Base-by-base conservation (phyloP, 2,888 invertebrate species). In the Synergus laeviventris region DNA sequence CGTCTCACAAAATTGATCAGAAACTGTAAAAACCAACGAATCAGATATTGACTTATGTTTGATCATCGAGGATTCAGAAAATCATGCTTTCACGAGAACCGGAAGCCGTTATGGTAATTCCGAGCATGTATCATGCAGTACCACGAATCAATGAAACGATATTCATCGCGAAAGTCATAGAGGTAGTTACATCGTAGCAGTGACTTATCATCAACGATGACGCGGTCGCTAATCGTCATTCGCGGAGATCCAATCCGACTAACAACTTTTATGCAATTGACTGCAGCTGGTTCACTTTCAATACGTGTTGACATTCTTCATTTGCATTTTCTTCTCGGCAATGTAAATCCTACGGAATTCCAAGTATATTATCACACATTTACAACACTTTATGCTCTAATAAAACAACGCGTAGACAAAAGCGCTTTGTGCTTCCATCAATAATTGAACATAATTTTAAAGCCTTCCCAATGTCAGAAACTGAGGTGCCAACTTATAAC, bases 201-300 rank as follows among this genome's bases (percentile, higher is more conserved):
- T 62, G 62, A 62, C 38, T 62, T 62, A 62, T 62, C 62, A 62
- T 18, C 39, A 39, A 42, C 45, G 8, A 42, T 66, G 45, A 66
- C 66, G 45, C 8, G 31, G 9, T 64, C 21, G 4, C 42, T 16
- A 39, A 21, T 45, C 24, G 21, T 64, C 39, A 64, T 21, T 64
- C 42, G 16, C 24, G 8, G 24, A 9, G 16, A 31, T 45, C 4
- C 21, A 54, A 56, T 56, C 18, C 11, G n/a, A n/a, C 7, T 18
- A 18, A 56, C n/a, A 21, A 56, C 21, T 56, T 56, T 56, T 42
- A 42, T 42, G 42, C 42, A 42, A 42, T 11, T 42, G 42, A 42
- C 42, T 42, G 14, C 2, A 42, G 14, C 42, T 12, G 42, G 9
- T 42, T 42, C 42, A 12, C 42, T 42, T 42, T 42, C 9, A 42